These are phyloP conservation scores for Drosophila kokeensis DNA, from an alignment of 2,888 invertebrate species.

Conservation along the genomic window DNA sequence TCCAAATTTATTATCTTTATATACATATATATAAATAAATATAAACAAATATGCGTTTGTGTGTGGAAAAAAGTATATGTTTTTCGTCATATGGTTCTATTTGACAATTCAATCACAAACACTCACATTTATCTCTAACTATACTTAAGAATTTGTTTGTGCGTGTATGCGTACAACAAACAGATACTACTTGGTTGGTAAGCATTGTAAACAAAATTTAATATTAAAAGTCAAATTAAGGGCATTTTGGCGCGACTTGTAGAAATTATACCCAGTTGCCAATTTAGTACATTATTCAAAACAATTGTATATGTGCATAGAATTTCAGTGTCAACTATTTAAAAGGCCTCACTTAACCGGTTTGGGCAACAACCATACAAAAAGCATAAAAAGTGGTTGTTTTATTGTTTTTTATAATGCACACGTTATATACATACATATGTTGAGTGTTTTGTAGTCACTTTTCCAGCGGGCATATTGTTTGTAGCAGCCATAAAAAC, in stretches of 20 bases:
- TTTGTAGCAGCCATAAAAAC: conserved; percentile 37
- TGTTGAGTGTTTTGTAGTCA: neutral
- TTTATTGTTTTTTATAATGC: neutral
- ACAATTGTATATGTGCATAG: too few relatives aligned
- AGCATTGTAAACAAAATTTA: conserved; percentile 37
- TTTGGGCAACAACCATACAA: conserved; percentile 1
- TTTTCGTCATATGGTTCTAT: neutral
- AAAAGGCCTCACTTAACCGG: conserved; percentile 3
- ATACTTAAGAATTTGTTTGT: conserved; percentile 7
- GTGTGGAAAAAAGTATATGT: neutral
- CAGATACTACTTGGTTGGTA: conserved; percentile 38
- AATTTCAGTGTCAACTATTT: neutral
- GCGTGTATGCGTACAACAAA: conserved; percentile 23
- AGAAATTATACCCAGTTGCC: conserved; percentile 50
- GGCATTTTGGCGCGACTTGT: conserved; percentile 55
- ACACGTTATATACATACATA: neutral
- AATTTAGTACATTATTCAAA: conserved; percentile 24
- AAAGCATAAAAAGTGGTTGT: neutral
- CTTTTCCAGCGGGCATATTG: conserved; percentile 25
- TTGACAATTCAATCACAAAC: conserved; percentile 23
- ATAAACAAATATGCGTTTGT: neutral
- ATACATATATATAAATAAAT: neutral
- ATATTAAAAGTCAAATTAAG: conserved; percentile 72
- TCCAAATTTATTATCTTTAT: neutral
- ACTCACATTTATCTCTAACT: conserved; percentile 38